Percentiles rank a stretch among this genome's conserved stretches.
phyloP scores from a whole-genome alignment of 2,888 invertebrate genomes.

The Timema cristinae region DNA sequence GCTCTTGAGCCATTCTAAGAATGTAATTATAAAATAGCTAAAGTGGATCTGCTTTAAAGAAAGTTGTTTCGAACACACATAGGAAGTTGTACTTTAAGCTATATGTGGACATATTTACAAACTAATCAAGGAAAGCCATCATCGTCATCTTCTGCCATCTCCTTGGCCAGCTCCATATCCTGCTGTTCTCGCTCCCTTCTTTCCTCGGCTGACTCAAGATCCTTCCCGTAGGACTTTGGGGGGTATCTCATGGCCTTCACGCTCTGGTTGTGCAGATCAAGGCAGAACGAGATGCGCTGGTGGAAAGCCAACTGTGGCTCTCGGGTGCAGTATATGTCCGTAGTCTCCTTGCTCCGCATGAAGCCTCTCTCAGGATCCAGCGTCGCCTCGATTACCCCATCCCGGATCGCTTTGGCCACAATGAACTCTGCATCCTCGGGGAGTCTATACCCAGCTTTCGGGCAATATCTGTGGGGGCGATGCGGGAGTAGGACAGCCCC shows the following conservation, averaged over 20 bases:
- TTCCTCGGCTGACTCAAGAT: conserved; percentile 95
- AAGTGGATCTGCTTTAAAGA: too few relatives aligned
- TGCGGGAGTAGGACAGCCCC: conserved; percentile 92
- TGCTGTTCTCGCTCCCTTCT: conserved; percentile 94
- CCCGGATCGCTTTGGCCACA: conserved; percentile 95
- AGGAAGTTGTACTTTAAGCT: too few relatives aligned
- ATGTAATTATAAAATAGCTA: too few relatives aligned
- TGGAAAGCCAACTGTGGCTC: conserved; percentile 96
- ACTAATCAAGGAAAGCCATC: conserved; percentile 49
- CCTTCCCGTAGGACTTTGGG: conserved; percentile 97
- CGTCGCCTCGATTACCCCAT: conserved; percentile 97
- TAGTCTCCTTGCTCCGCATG: conserved; percentile 96
- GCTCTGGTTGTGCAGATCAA: conserved; percentile 97
- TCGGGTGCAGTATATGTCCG: conserved; percentile 93
- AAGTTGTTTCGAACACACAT: too few relatives aligned
- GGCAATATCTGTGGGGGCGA: conserved; percentile 93
- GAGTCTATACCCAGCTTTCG: conserved; percentile 90
- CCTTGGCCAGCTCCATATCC: conserved; percentile 98
- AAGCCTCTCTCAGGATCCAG: conserved; percentile 93
- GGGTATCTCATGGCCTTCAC: conserved; percentile 99
- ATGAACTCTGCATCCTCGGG: conserved; percentile 98
- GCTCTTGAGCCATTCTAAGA: too few relatives aligned
- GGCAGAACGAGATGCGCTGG: conserved; percentile 93
- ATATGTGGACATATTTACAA: neutral
- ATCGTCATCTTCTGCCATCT: conserved; percentile 99